Evolutionary conservation across 2,888 invertebrate species (phyloP), one percentile per base, ranked within the genome.

Genomic region (Erebia epiphron): DNA sequence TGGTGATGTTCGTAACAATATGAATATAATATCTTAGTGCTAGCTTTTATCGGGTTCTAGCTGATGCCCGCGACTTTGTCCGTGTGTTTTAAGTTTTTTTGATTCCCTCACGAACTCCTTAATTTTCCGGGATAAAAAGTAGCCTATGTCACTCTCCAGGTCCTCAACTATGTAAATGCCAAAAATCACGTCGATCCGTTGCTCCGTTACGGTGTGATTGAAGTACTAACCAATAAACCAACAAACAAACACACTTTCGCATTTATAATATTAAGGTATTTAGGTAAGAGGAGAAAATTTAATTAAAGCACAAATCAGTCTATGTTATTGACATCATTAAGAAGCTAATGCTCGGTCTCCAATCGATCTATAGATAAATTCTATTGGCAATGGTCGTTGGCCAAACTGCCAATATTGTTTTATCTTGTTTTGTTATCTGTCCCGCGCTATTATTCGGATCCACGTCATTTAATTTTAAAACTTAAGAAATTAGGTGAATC

Each of bases 361-460:
- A 69, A 72, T 75, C 73, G 60, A 69, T 70, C 67, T 58, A 49
- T 62, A 62, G 62, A 62, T 58, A 58, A 69, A 72, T 72, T 73
- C 65, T 52, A 75, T 73, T 75, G 75, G 73, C 75, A 73, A 54
- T 60, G 66, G 56, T 63, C 65, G 46, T 69, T 49, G 41, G 43
- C 57, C 35, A 57, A 73, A 73, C 70, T 70, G 73, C 65, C 73
- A 73, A 70, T 70, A 67, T 49, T 21, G 52, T 63, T 63, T 58
- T 67, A 62, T 71, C 62, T 58, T 60, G 43, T 46, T 66, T 46
- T 56, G 41, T 57, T 56, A 56, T 66, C 56, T 66, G 14, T 41
- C 11, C 21, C 21, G 21, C 11, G 62, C 62, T 62, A 21, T 62
- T 61, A 61, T 46, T 18, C 18, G 18, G 46, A 46, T 46, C 13